Evolutionary conservation across 2,888 invertebrate species (phyloP).

Genomic region (Caenorhabditis japonica): DNA sequence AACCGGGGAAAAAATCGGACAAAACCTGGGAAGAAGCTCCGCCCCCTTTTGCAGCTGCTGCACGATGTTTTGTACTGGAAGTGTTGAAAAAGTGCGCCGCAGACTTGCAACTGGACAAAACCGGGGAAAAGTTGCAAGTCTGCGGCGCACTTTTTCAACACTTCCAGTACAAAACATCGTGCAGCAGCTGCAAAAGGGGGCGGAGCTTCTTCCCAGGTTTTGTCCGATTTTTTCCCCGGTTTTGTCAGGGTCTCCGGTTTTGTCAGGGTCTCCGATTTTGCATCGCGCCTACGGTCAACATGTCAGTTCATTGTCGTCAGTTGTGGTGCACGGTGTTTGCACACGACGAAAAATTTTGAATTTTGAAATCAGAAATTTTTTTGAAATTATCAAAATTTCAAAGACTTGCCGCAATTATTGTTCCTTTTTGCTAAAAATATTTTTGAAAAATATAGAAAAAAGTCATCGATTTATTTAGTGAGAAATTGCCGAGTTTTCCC

Average conservation of each 20-base stretch:
- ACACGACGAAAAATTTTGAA: conserved; percentile 31
- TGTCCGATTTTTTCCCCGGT: not conserved
- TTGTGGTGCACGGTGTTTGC: conserved; percentile 20
- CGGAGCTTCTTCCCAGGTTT: not conserved
- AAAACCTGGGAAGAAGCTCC: not conserved
- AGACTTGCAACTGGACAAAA: no score
- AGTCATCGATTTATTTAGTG: not conserved
- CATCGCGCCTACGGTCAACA: conserved; percentile 5
- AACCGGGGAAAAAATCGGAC: not conserved
- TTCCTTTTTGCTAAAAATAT: conserved; percentile 6
- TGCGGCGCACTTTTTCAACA: no score
- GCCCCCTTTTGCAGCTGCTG: no score
- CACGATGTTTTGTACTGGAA: no score
- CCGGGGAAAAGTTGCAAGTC: no score
- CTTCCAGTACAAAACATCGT: no score
- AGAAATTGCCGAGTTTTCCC: not conserved
- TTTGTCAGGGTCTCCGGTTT: not conserved
- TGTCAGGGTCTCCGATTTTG: not conserved
- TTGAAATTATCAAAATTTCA: not conserved
- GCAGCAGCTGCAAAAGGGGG: no score
- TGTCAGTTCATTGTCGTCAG: conserved; percentile 20
- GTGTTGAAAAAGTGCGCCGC: no score
- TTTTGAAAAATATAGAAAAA: not conserved
- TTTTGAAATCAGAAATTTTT: not conserved
- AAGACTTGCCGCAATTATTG: no score